Conservation (phyloP, 2,888 invertebrate genomes). For the Chirona hameri region DNA sequence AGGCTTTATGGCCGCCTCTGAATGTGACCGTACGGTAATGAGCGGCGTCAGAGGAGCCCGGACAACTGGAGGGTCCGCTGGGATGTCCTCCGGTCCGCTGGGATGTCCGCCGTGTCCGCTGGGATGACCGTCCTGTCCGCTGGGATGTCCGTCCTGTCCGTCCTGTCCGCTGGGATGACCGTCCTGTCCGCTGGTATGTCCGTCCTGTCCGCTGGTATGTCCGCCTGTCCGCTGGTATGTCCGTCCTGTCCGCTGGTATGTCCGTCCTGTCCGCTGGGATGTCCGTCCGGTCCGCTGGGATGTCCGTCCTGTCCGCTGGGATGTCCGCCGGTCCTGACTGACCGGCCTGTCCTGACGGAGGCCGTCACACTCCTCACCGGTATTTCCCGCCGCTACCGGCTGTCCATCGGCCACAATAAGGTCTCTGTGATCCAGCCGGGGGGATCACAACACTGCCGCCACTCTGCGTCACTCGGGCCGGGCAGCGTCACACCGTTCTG, state of each 20-base stretch:
- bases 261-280: too few species aligned
- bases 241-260: too few species aligned
- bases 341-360: too few species aligned
- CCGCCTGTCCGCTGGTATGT: too few species aligned
- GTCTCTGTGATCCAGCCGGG: too few species aligned
- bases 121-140: background rate
- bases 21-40: background rate
- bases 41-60: background rate
- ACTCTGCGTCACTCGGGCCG: background rate
- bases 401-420: too few species aligned
- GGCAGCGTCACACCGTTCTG: background rate
- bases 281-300: too few species aligned
- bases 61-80: background rate
- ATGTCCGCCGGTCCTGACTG: background rate
- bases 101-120: too few species aligned
- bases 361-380: too few species aligned
- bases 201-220: background rate
- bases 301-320: background rate
- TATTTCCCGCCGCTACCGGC: too few species aligned
- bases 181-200: background rate
- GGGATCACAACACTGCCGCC: background rate
- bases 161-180: too few species aligned
- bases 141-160: background rate
- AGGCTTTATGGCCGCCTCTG: background rate
- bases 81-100: too few species aligned